A percentile compares a stretch with the other conserved stretches of the same genome.
These are phyloP conservation scores for Grammomys surdaster DNA, from an alignment of 2,113 vertebrate species.

Conservation along the genomic window DNA sequence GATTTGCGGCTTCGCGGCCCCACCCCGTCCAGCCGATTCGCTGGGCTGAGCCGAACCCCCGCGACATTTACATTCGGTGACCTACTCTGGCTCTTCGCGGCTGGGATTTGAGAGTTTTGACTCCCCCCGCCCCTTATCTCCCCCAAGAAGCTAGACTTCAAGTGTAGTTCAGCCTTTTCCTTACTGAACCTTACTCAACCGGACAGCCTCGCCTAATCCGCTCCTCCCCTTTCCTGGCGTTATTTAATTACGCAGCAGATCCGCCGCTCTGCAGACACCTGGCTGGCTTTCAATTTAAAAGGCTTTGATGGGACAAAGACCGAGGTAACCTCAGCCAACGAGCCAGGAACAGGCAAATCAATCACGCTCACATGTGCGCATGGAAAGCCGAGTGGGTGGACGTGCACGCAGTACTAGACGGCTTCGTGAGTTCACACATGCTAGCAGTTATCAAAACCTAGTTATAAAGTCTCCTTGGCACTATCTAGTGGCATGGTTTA, in stretches of 20 bases:
- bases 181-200: fast-evolving
- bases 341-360: background rate
- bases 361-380: background rate
- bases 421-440: background rate
- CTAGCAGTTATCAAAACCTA: background rate
- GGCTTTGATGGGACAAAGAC: constrained; percentile 48
- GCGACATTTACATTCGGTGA: background rate
- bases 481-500: constrained; percentile 7
- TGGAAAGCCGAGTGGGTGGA: background rate
- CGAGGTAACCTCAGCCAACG: background rate
- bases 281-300: constrained; percentile 60
- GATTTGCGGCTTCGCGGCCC: constrained; percentile 84
- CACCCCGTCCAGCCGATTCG: constrained; percentile 86
- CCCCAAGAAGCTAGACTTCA: background rate
- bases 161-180: background rate
- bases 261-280: background rate
- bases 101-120: fast-evolving
- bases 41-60: background rate
- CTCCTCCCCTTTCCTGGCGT: background rate
- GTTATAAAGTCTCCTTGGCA: background rate
- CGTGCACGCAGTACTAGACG: background rate
- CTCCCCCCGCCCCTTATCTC: background rate
- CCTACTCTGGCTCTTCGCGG: constrained; percentile 60
- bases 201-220: fast-evolving
- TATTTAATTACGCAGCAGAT: background rate